Evolutionary conservation across 2,888 invertebrate genomes (phyloP), one percentile per base, ranked within the genome.

Genomic region (Agonum fuliginosum): DNA sequence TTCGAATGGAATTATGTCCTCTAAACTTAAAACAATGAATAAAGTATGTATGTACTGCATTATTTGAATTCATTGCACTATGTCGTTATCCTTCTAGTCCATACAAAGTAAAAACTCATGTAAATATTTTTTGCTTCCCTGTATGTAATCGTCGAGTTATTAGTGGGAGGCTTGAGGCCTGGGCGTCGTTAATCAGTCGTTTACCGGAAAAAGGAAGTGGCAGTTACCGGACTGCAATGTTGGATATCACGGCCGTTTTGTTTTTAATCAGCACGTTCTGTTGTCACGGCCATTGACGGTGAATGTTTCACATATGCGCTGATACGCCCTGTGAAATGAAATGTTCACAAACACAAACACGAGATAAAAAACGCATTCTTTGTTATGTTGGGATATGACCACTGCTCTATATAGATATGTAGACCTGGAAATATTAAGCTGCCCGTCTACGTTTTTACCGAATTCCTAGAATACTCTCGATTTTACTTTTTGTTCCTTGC

Each of bases 151-250:
- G n/a, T n/a, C n/a, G n/a, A 37, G 8, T 37, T n/a, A 12, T 48
- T 48, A n/a, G 54, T 24, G 8, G 20, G 54, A 2, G 24, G 12
- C 22, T 54, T 10, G 20, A 20, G 22, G 24, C 22, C 24, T 54
- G 22, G 22, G 24, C 22, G 54, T 54, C 48, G 10, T 19, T 48
- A 48, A 54, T 54, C 54, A n/a, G 20, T 22, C 54, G 10, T 10
- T 37, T 37, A 54, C 54, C 54, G 54, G 54, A 54, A 54, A 54
- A 22, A 54, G 54, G 54, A 54, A 54, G 54, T 54, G 54, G 22
- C 24, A 37, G 54, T 48, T 37, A 37, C 37, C 37, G 37, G 37
- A 37, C 37, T 37, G 54, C 54, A 54, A 24, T 12, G 37, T 10
- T 37, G 37, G 37, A 12, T 54, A 54, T 54, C 54, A 54, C 24